Base-by-base conservation (phyloP, 2,113 vertebrate species). In the Heterotis niloticus region DNA sequence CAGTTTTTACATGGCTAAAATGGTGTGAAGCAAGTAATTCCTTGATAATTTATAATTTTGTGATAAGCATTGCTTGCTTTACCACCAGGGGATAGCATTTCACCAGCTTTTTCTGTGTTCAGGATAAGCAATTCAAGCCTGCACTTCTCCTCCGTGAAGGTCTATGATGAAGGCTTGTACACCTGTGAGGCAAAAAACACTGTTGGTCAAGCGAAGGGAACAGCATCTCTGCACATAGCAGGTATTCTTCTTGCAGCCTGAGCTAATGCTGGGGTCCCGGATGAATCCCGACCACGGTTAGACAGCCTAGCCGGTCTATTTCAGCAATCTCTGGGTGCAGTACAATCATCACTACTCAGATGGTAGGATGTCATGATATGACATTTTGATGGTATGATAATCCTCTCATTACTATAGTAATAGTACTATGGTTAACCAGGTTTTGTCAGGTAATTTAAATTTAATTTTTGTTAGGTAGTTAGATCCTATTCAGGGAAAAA, bases 111-210 rank as follows among this genome's bases (percentile, higher is more conserved):
- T 26, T 87, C 74, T 83, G 28, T 82, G 62, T 14, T 24, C 84
- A 93, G 93, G 51, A 28, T 82, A 51, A 87, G 79, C 82, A 93
- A 93, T 26, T 77, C 87, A 24, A 93, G 88, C 0, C 89, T 94
- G 54, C 77, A 81, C 82, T 89, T 94, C 82, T 88, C 89, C 70
- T 90, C 91, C 0, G 88, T 86, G 69, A 85, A 87, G 83, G 87
- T 57, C 69, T 92, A 91, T 23, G 92, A 93, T 75, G 89, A 92
- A 77, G 93, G 92, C 2, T 29, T 72, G 68, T 93, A 93, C 71
- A 85, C 87, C 57, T 94, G 93, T 14, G 75, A 89, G 28, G 92
- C 90, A 0, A 85, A 88, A 68, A 94, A 91, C 83, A 14, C 78
- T 5, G 75, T 89, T 59, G 92, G 93, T 17, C 85, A 77, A 57